Evolutionary conservation across 2,797 vertebrate species (phyloP).

Genomic region (Danio tinwini): DNA sequence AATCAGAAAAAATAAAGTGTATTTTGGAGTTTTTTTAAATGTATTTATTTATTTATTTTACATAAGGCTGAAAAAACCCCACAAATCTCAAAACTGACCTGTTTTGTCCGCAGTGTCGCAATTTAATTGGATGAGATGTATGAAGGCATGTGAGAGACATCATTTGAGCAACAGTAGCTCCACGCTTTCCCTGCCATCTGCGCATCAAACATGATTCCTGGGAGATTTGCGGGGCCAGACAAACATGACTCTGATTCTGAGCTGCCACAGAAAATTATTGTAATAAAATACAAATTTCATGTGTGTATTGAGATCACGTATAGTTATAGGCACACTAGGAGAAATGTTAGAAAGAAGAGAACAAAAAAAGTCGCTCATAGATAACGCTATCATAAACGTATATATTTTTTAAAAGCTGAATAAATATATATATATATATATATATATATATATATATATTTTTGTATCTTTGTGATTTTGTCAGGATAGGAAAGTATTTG

Average conservation of each 20-base stretch:
- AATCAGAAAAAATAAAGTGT: too few relatives aligned
- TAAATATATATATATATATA: too few relatives aligned
- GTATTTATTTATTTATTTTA: too few relatives aligned
- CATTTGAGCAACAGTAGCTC: conserved; percentile 35
- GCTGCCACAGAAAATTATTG: conserved; percentile 62
- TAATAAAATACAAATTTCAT: conserved; percentile 27
- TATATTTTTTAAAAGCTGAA: neutral
- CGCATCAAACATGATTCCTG: conserved; percentile 50
- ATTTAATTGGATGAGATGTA: conserved; percentile 40
- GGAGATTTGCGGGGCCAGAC: conserved; percentile 34
- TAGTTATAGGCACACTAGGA: neutral
- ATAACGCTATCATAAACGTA: too few relatives aligned
- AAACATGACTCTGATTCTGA: conserved; percentile 68
- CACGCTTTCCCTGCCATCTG: conserved; percentile 31
- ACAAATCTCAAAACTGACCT: too few relatives aligned
- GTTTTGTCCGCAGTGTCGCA: too few relatives aligned
- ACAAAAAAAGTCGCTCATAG: neutral
- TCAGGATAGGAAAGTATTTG: too few relatives aligned
- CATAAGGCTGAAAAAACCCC: too few relatives aligned
- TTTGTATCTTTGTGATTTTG: too few relatives aligned
- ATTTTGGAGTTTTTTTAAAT: too few relatives aligned
- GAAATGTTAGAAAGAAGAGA: neutral
- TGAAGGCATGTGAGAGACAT: conserved; percentile 15
- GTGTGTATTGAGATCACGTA: conserved; percentile 13
- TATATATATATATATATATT: too few relatives aligned